Evolutionary conservation across 2,113 vertebrate genomes (phyloP), one percentile per base, ranked within the genome.

Genomic region (Oncorhynchus keta): DNA sequence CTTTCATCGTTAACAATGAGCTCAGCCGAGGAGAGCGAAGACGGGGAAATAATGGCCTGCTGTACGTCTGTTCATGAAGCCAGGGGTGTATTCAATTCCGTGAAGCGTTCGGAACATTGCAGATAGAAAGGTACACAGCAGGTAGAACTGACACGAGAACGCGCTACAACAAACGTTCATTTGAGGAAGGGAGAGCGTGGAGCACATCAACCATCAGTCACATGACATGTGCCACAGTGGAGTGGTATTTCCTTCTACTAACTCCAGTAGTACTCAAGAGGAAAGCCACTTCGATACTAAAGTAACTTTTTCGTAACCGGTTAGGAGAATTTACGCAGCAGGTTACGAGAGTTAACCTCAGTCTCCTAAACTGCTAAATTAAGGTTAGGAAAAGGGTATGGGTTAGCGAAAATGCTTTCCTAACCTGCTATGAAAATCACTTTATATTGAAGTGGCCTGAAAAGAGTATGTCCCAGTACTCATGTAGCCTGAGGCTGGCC

Each of bases 1-100:
- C 91, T 94, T 94, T 93, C 91, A 92, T 93, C 90, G 91, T 94
- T 89, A 94, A 92, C 90, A 92, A 88, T 91, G 90, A 92, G 91
- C 88, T 93, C 88, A 90, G 88, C 87, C 85, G 89, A 92, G 81
- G 85, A 92, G 89, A 80, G 80, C 80, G 81, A 86, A 88, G 85
- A 55, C 39, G 73, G 84, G 78, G 87, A 83, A 85, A 86, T 79
- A 79, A 49, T 73, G 79, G 79, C 86, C 79, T 88, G 89, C 84
- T 76, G 87, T 90, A 76, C 87, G 84, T 91, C 92, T 92, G 85
- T 90, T 89, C 86, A 90, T 80, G 89, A 90, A 88, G 85, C 87
- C 85, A 76, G 83, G 28, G 71, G 5, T 13, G 51, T 16, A 55
- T 55, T 55, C 13, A 13, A 18, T 55, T 55, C 5, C 1, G 51